Conservation (phyloP, 1,140 invertebrate species). For the Orussus abietinus region DNA sequence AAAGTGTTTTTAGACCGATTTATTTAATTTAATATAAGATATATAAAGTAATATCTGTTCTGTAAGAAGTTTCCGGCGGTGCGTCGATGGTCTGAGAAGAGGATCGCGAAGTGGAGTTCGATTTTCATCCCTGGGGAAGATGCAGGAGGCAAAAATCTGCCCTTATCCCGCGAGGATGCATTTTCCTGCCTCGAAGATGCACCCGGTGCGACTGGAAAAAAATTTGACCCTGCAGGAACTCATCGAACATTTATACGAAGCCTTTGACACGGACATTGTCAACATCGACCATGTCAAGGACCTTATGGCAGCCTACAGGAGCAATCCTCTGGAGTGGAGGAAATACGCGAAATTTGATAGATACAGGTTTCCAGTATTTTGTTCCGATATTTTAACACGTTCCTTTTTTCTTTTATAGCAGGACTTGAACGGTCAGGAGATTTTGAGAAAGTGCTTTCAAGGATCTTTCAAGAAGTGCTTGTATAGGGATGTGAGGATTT, state of each 20-base stretch:
- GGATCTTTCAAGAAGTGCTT: too few species aligned
- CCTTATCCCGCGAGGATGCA: too few species aligned
- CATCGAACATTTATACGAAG: constrained; percentile 66
- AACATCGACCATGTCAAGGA: constrained; percentile 85
- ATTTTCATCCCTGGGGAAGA: not conserved
- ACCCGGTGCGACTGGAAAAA: too few species aligned
- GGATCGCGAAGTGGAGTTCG: not conserved
- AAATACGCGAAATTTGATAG: constrained; percentile 94
- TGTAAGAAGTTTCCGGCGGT: not conserved
- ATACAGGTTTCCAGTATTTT: too few species aligned
- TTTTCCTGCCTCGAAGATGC: too few species aligned
- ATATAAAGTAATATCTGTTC: not conserved
- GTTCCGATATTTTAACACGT: too few species aligned
- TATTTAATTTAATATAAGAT: too few species aligned
- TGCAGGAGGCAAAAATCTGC: not conserved
- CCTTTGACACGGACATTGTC: constrained; percentile 75
- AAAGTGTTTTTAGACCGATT: too few species aligned
- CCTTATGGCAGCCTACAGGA: constrained; percentile 82
- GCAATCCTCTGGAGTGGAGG: constrained; percentile 86
- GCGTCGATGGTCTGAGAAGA: not conserved
- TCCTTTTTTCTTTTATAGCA: too few species aligned
- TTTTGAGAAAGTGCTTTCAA: too few species aligned
- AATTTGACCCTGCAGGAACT: constrained; percentile 66
- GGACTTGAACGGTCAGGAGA: too few species aligned
- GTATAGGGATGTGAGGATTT: too few species aligned